Evolutionary conservation across 2,797 vertebrate species (phyloP), one percentile per base, ranked within the genome.

Genomic region (Pteronotus mesoamericanus): DNA sequence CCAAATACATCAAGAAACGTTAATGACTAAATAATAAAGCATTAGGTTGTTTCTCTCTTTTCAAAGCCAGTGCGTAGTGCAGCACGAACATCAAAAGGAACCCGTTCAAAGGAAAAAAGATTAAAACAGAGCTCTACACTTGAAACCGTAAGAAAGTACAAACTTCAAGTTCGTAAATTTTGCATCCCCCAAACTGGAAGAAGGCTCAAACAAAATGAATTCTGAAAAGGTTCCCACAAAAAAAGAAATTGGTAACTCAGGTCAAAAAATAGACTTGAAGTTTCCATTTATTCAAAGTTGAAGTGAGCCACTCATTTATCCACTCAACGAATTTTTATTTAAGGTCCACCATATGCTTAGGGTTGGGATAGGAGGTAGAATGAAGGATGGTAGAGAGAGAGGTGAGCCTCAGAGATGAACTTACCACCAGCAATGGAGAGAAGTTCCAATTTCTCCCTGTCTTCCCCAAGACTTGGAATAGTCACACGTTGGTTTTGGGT

Each of bases 341-440:
- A 34, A n/a, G n/a, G 14, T 42, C 3, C 2, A 42, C 21, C 16
- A 16, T 6, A 24, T 29, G 9, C 1, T 39, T 21, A 15, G 3
- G 26, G 19, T 74, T 86, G 22, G 24, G 22, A 19, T 9, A 29
- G 10, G 6, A 1, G 2, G 39, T 3, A 4, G 19, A 64, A 9
- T 12, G 78, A 75, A 89, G 29, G 10, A 37, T 46, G 26, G 5
- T 9, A 1, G 9, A 21, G 4, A 85, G 46, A 53, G 46, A 92
- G 10, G 22, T 4, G 4, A 94, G 26, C 24, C 66, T 72, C 55
- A 46, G 1, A 46, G 19, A n/a, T 53, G 68, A 72, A 34, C 37
- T 22, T 44, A 11, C 0, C 16, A 78, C 21, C 3, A 39, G 18
- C 34, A n/a, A 19, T n/a, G 21, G 34, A 37, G 9, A 53, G 0